Percentiles rank a stretch among this genome's conserved stretches.
Evolutionary conservation across 2,888 invertebrate species (phyloP).

Genomic region (Physocephala rufipes): DNA sequence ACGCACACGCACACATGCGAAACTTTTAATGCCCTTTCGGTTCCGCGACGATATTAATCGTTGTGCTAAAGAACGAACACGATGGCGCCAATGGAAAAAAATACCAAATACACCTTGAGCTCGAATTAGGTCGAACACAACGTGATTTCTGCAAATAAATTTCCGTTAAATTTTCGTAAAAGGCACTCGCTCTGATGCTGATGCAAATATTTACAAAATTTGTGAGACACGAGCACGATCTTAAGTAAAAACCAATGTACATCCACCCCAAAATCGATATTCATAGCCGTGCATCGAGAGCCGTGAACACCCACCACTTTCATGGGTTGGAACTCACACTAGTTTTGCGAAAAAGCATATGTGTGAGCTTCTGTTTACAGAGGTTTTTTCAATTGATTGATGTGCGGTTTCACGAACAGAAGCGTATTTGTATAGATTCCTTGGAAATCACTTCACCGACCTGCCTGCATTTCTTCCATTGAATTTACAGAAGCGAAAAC

Average conservation of each 20-base stretch:
- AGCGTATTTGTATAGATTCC: background rate
- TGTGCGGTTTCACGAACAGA: background rate
- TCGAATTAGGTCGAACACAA: background rate
- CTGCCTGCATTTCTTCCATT: background rate
- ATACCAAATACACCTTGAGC: background rate
- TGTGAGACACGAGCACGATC: background rate
- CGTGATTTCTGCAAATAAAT: slow-evolving; percentile 15
- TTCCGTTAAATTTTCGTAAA: slow-evolving; percentile 20
- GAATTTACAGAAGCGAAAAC: too few relatives aligned
- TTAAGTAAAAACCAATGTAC: too few relatives aligned
- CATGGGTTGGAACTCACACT: background rate
- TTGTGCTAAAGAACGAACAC: background rate
- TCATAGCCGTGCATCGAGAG: too few relatives aligned
- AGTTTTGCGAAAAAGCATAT: background rate
- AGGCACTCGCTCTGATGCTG: slow-evolving; percentile 8
- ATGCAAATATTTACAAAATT: slow-evolving; percentile 18
- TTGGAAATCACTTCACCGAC: background rate
- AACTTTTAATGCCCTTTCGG: slow-evolving; percentile 33
- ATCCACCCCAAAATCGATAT: background rate
- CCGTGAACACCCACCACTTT: too few relatives aligned
- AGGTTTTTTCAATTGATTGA: slow-evolving; percentile 3
- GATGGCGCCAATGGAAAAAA: background rate
- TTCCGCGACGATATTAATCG: slow-evolving; percentile 26
- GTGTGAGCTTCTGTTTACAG: slow-evolving; percentile 1
- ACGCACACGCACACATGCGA: background rate